Percentiles rank a stretch among this genome's conserved stretches.
phyloP scores from a whole-genome alignment of 2,113 vertebrate species.

The Kryptolebias marmoratus region DNA sequence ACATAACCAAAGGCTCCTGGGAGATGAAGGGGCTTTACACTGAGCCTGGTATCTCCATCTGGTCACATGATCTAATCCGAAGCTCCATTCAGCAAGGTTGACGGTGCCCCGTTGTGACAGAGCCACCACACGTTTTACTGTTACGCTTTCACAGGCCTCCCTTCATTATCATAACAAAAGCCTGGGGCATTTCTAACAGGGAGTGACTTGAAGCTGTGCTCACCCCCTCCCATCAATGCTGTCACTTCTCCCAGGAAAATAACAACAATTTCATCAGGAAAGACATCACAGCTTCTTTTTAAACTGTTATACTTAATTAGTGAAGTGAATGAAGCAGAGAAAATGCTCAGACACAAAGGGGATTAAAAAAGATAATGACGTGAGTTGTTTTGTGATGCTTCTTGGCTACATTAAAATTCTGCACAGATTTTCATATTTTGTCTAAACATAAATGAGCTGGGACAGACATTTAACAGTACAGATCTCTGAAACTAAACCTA shows the following conservation, averaged over 20 bases:
- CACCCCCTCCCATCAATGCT: constrained; percentile 4
- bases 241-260: constrained; percentile 44
- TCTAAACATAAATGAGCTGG: constrained; percentile 7
- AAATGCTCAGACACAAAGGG: constrained; percentile 28
- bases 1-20: constrained; percentile 67
- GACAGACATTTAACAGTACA: constrained; percentile 6
- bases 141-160: constrained; percentile 66
- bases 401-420: constrained; percentile 46
- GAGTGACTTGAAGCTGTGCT: constrained; percentile 67
- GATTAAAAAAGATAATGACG: background rate
- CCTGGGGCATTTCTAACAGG: constrained; percentile 64
- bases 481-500: constrained; percentile 1
- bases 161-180: constrained; percentile 81
- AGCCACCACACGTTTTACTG: constrained; percentile 68
- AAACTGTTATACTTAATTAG: constrained; percentile 36
- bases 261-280: constrained; percentile 51
- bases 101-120: constrained; percentile 55
- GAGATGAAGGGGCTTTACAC: constrained; percentile 70
- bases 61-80: constrained; percentile 75
- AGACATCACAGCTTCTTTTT: constrained; percentile 27
- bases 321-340: constrained; percentile 36
- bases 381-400: constrained; percentile 16
- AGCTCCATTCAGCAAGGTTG: constrained; percentile 60
- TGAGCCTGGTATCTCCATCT: constrained; percentile 60
- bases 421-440: constrained; percentile 27